Evolutionary conservation across 1,140 invertebrate genomes (phyloP).

Genomic region (Triops longicaudatus): DNA sequence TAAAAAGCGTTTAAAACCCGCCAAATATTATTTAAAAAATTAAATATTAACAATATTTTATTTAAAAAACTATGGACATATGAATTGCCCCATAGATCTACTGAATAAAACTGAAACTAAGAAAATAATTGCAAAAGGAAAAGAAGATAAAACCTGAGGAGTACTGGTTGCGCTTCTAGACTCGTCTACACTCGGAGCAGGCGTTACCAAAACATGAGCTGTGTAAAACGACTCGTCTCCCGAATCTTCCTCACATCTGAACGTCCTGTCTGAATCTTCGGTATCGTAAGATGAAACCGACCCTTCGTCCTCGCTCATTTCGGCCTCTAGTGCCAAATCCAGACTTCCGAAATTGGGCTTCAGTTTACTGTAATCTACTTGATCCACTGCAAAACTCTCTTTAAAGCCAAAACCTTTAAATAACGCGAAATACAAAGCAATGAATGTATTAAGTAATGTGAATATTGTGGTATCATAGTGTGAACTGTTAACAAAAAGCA

Average conservation of each 20-base stretch:
- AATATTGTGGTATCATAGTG: no score
- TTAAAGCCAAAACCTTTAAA: not conserved
- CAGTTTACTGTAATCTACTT: not conserved
- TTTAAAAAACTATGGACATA: no score
- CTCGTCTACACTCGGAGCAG: not conserved
- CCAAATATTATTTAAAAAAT: no score
- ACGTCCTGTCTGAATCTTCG: conserved; percentile 20
- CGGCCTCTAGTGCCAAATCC: not conserved
- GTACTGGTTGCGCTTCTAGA: not conserved
- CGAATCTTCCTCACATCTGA: not conserved
- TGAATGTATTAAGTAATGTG: not conserved
- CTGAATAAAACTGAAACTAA: no score
- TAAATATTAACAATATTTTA: no score
- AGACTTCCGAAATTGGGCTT: not conserved
- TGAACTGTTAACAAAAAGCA: not conserved
- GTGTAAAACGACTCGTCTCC: not conserved
- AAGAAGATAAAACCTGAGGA: no score
- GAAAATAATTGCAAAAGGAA: no score
- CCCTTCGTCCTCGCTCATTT: not conserved
- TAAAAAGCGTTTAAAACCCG: no score
- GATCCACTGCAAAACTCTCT: not conserved
- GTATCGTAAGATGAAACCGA: conserved; percentile 22
- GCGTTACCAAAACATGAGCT: not conserved
- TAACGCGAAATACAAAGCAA: not conserved
- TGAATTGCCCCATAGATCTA: no score